phyloP scores from a whole-genome alignment of 1,140 invertebrate species.

The Drosophila repletoides region DNA sequence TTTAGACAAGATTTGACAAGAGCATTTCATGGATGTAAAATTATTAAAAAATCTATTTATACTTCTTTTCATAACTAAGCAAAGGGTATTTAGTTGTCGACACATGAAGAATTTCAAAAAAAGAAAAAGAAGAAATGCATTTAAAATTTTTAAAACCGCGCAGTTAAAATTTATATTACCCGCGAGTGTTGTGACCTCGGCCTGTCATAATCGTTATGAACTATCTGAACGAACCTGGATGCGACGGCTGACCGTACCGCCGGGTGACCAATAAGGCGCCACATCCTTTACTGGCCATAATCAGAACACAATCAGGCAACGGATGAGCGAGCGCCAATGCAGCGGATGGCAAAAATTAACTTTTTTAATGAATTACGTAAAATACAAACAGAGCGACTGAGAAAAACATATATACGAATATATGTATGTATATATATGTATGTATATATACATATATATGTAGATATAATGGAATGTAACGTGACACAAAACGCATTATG shows the following conservation, averaged over 20 bases:
- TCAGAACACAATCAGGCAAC: conserved; percentile 66
- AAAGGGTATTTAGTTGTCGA: neutral
- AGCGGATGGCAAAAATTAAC: conserved; percentile 76
- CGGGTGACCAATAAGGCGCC: conserved; percentile 57
- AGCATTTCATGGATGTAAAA: too few species aligned
- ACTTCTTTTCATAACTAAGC: too few species aligned
- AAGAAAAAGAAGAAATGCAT: neutral
- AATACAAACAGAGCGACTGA: conserved; percentile 1
- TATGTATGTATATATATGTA: neutral
- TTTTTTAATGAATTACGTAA: conserved; percentile 76
- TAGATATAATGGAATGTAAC: conserved; percentile 62
- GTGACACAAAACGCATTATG: conserved; percentile 76
- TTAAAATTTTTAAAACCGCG: neutral
- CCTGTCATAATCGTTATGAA: conserved; percentile 51
- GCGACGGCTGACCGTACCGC: neutral
- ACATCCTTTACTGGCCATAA: conserved; percentile 71
- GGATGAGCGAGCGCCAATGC: conserved; percentile 44
- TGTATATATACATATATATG: neutral
- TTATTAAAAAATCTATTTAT: too few species aligned
- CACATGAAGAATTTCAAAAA: neutral
- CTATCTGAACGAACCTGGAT: conserved; percentile 34
- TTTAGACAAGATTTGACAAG: too few species aligned
- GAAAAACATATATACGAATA: neutral
- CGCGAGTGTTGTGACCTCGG: conserved; percentile 39
- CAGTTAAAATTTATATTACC: conserved; percentile 36